Evolutionary conservation across 2,113 vertebrate species (phyloP), one percentile per base, ranked within the genome.

Genomic region (Malurus cyaneus): DNA sequence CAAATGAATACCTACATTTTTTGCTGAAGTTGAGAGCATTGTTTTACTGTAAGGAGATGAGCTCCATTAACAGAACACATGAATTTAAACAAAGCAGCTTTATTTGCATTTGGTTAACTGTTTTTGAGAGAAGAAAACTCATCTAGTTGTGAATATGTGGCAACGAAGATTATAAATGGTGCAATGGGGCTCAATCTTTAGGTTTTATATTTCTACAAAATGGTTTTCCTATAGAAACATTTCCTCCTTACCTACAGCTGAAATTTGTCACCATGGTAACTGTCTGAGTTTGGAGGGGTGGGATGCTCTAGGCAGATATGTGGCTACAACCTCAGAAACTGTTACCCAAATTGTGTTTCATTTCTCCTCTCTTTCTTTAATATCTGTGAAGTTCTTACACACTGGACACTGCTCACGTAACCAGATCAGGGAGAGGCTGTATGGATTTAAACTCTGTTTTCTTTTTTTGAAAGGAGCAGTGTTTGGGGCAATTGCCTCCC

Each of bases 241-340:
- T 93, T 94, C 80, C 94, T 79, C 92, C 89, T 92, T 95, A 96
- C 93, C 91, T 97, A 96, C 86, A 76, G 93, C 92, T 84, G 95
- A 96, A 94, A 96, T 94, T 85, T 89, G 93, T 97, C 92, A 81
- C 96, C 94, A 97, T 97, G 93, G 96, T 77, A 96, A 97, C 96
- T 69, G 85, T 69, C 74, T 82, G 78, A 85, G 62, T 93, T 92
- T 94, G 94, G 94, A 96, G 77, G 80, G 80, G 72, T 9, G 61
- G 88, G 92, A 72, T 93, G 91, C 76, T 92, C n/a, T 91, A 89
- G 84, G 93, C 76, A 95, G 86, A 84, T 92, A 67, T 39, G 44
- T 80, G 83, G 28, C 50, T 31, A 7, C 44, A 90, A 64, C 77
- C 80, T 95, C 74, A 91, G 72, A 79, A 96, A 94, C 79, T 23